Base-by-base conservation (phyloP, 2,113 vertebrate species). In the Morone chrysops region DNA sequence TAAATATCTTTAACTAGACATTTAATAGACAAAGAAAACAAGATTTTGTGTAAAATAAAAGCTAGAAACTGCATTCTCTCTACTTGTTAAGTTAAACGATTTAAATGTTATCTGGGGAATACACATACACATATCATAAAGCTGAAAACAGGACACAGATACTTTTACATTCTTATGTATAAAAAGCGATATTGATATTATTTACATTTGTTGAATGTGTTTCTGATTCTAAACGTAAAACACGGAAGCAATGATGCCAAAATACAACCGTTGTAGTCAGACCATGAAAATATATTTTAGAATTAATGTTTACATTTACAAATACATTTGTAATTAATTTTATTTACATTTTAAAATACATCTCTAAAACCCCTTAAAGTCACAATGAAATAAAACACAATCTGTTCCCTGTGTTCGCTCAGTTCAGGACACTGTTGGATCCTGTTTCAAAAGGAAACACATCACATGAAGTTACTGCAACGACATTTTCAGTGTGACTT, bases 261-360 rank as follows among this genome's bases (percentile, higher is more conserved):
- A 66, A 67, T n/a, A 70, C 3, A 54, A 40, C 13, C 40, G 3
- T 70, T 18, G 69, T 31, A 31, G 31, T 31, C 25, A 43, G n/a
- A 36, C 9, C 70, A 48, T 70, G 12, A 84, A 73, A 76, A 78
- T 76, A 57, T 69, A 79, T 84, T 74, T 83, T 22, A 83, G 2
- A 74, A 78, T 81, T 36, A 70, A 67, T 65, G 78, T 76, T 80
- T 75, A 68, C 53, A 80, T 60, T n/a, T 53, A 81, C 54, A 85
- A 69, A 70, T 73, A 62, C 59, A 72, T 71, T 71, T 75, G 5
- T 53, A 82, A 73, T 62, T 5, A 0, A 79, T 72, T 80, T 53
- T 79, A 84, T 82, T 79, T 88, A 86, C 81, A 86, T 75, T 63
- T 87, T 57, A 31, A 81, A 86, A 73, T 2, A 82, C 54, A 47